Conservation (phyloP, 2,797 vertebrate species). For the Triplophysa yarkandensis region DNA sequence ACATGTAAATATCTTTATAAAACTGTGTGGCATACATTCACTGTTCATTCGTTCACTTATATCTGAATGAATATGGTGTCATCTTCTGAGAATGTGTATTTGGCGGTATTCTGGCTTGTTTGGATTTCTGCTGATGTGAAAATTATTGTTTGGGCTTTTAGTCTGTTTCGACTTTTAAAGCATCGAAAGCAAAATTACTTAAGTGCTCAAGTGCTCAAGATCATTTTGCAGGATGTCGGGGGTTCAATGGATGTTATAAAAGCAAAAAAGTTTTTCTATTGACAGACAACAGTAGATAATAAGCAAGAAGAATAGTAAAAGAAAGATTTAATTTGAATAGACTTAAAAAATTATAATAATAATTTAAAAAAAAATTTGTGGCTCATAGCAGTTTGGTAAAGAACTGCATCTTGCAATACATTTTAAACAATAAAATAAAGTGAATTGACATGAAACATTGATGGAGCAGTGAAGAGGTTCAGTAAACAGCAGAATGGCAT, state of each 20-base stretch:
- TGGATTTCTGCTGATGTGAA: neutral
- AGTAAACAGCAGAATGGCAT: no score
- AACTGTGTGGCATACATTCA: neutral
- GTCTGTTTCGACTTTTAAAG: neutral
- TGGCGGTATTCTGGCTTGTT: neutral
- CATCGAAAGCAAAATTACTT: neutral
- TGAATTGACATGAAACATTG: no score
- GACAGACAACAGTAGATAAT: neutral
- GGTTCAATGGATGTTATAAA: neutral
- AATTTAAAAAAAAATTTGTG: no score
- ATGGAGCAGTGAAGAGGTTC: no score
- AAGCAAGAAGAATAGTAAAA: neutral
- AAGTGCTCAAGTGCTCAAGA: neutral
- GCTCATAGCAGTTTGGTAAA: no score
- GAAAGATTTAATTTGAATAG: neutral
- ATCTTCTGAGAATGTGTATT: neutral
- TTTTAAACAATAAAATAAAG: no score
- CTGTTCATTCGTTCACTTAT: neutral
- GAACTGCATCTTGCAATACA: no score
- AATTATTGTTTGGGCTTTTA: neutral
- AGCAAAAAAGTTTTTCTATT: neutral
- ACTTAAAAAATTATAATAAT: no score
- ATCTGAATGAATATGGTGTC: neutral
- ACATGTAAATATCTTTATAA: neutral
- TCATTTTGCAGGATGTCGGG: neutral